Base-by-base conservation (phyloP, 2,113 vertebrate species). In the Typhlomys cinereus region DNA sequence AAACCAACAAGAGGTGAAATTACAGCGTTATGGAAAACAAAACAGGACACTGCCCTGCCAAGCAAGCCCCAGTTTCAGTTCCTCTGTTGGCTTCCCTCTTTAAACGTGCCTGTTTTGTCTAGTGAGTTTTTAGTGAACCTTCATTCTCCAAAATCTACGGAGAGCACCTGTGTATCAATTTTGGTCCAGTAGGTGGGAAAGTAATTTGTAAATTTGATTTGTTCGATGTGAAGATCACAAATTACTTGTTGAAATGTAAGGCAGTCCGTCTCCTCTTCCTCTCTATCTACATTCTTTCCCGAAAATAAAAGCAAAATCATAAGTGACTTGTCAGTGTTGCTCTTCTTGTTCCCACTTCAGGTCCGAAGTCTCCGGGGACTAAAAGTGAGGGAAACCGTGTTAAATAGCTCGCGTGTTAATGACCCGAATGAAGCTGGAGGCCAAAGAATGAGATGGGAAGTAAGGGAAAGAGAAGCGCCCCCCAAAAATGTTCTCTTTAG, bases 251-350 rank as follows among this genome's bases (percentile, higher is more conserved):
- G 96, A 70, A 94, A 95, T 98, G 97, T 98, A 98, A 98, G 98
- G 98, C 97, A 95, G 95, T 64, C 48, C n/a, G 71, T 71, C 74
- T 81, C 70, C n/a, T 84, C 81, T 64, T 70, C 69, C 52, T 95
- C 86, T 89, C 93, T 88, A 94, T 92, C 95, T 84, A 92, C 96
- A 89, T 91, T 92, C 96, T 93, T 97, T 95, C 95, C 96, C 88
- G 25, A 92, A 96, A 98, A 98, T 98, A 98, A 98, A 98, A 95
- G 96, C 97, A 95, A 94, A 96, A 97, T 95, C 97, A 97, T 96
- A 88, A 97, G 96, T 0, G 7, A 4, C 64, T 96, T 74, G 96
- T 98, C 93, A 87, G 88, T 97, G 97, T 98, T 89, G 59, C 96
- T 94, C 94, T 97, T 97, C 93, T 95, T 73, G 82, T 94, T 95